Evolutionary conservation across 1,140 invertebrate species (phyloP), one percentile per base, ranked within the genome.

Genomic region (Vanessa atalanta): DNA sequence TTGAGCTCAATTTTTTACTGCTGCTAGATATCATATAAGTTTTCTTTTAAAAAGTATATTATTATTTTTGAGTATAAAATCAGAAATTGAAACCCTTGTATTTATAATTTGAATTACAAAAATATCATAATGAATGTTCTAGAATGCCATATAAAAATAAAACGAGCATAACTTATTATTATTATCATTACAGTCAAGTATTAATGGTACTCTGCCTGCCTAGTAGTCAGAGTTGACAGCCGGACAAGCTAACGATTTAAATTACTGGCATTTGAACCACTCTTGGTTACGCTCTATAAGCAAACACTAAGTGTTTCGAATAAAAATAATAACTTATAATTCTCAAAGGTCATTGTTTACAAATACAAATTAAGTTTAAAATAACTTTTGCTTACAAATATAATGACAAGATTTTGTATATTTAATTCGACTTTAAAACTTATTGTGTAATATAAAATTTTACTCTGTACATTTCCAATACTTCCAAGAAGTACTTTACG

Each of bases 211-310:
- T 53, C 50, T 15, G 50, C 8, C 50, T n/a, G 20, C 23, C 53
- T 16, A 57, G 16, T 57, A 23, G 9, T 23, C 16, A 23, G 47
- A 11, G 61, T 47, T 47, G 61, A 47, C 26, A 47, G 37, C 4
- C 37, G 7, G 61, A 43, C 15, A 43, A 64, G 47, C 50, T 51
- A 66, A 66, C 65, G 65, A 66, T 51, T 51, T 50, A 66, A 66
- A 66, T 66, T n/a, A 47, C 64, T 65, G 64, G 47, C 64, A 67
- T 51, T 67, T 65, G 47, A 50, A 51, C 43, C 9, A 48, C 64
- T 65, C 48, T 65, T 47, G 47, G 47, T 65, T 65, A 65, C 47
- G 47, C 47, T 50, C 64, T 51, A 65, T 15, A 65, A 51, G 64
- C 47, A 11, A 6, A 23, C n/a, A 14, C n/a, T 50, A 23, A 65